Base-by-base conservation (phyloP, 2,113 vertebrate genomes). In the Potamarius usumacintae region DNA sequence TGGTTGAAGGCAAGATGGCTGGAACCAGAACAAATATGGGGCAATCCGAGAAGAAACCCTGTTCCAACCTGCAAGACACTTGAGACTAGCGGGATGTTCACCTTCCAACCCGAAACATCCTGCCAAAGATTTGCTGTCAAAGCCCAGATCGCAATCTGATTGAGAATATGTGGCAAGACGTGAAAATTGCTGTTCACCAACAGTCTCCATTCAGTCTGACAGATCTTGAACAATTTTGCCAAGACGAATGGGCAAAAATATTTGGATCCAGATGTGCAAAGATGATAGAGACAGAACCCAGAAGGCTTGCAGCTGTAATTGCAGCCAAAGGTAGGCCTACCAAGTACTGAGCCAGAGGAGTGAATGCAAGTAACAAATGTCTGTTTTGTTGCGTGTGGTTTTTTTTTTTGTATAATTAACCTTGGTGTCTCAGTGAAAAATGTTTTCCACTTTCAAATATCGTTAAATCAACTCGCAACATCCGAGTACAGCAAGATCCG, bases 181-280 rank as follows among this genome's bases (percentile, higher is more conserved):
- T 48, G 10, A 57, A 79, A 79, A 79, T 55, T 79, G 76, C 52
- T 79, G 74, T 42, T 82, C 57, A 57, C 8, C 27, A 82, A 62
- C 18, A 60, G 57, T 48, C 30, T 62, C 58, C 79, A 15, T 22
- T 20, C 7, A 60, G 30, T 62, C 57, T 82, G 18, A 82, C 57
- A 82, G 79, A 22, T 9, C 55, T 82, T 62, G 10, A 62, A 34
- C 4, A 27, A 58, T 30, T 82, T 60, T 34, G 57, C 17, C 4
- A 60, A 60, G 79, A 58, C 5, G 27, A 60, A 81, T 60, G 57
- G 27, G 18, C 57, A 81, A 18, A 81, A 11, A 81, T 20, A 81
- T 18, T 57, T 30, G 7, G 15, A 80, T 58, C 78, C 55, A 81
- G 27, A 81, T 42, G 30, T 62, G 57, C 57, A 60, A 81, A 81